Conservation (phyloP, 2,888 invertebrate species). For the Sminthurides aquaticus region DNA sequence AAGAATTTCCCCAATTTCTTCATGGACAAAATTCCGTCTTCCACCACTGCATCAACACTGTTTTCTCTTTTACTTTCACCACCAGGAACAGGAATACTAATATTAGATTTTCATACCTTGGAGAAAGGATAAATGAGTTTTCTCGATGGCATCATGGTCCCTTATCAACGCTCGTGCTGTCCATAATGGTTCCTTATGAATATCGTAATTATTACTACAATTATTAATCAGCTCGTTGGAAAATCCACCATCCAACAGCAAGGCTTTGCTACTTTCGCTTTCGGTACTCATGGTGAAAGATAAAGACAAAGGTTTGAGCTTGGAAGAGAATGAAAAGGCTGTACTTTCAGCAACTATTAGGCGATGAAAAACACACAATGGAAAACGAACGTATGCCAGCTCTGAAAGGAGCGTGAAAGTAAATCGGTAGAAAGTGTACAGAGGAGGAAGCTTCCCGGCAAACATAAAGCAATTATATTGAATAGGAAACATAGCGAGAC, state of each 20-base stretch:
- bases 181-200: slow-evolving; percentile 83
- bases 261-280: slow-evolving; percentile 40
- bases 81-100: too few species aligned
- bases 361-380: not conserved
- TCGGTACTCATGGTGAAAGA: not conserved
- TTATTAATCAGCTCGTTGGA: slow-evolving; percentile 71
- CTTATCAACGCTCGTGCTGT: slow-evolving; percentile 73
- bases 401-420: too few species aligned
- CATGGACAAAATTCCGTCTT: too few species aligned
- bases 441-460: too few species aligned
- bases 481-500: too few species aligned
- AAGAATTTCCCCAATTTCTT: too few species aligned
- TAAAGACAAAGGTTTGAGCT: not conserved
- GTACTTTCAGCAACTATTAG: not conserved
- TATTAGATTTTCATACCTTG: slow-evolving; percentile 53
- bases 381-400: too few species aligned
- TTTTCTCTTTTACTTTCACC: too few species aligned
- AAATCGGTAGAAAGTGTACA: not conserved
- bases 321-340: too few species aligned
- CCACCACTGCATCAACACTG: too few species aligned
- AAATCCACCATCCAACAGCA: slow-evolving; percentile 66
- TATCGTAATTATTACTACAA: slow-evolving; percentile 59
- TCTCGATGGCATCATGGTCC: slow-evolving; percentile 68
- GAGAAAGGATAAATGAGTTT: slow-evolving; percentile 73
- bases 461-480: too few species aligned